These are phyloP conservation scores for Ashinkailepas kermadecensis DNA, from an alignment of 2,888 invertebrate genomes.

Conservation along the genomic window DNA sequence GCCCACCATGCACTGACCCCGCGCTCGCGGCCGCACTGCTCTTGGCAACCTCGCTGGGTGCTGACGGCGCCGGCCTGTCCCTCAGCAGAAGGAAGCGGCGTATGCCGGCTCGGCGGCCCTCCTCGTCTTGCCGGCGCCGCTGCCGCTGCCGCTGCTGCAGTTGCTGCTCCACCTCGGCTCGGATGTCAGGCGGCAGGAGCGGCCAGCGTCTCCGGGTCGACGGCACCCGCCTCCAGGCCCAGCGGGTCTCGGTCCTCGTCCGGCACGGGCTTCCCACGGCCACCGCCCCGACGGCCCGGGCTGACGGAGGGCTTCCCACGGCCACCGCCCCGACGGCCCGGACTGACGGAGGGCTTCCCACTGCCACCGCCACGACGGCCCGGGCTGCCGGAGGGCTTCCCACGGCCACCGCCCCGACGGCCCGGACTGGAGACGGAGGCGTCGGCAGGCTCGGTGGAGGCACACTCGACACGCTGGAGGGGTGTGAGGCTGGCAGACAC, in stretches of 20 bases:
- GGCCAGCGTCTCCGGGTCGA: constrained; percentile 42
- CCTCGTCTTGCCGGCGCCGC: background rate
- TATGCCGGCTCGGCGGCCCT: background rate
- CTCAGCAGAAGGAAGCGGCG: background rate
- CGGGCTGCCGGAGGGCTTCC: background rate
- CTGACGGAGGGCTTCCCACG: background rate
- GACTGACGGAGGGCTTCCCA: background rate
- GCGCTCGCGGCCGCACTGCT: background rate
- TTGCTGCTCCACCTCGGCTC: constrained; percentile 40
- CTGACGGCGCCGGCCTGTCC: too few relatives aligned
- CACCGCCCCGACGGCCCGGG: background rate
- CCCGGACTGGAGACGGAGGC: background rate
- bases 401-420: background rate
- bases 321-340: background rate
- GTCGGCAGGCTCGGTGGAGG: background rate
- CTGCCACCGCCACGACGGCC: background rate
- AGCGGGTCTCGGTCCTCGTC: constrained; percentile 38
- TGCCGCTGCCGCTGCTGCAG: background rate
- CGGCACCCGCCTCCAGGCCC: constrained; percentile 44
- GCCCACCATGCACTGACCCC: background rate
- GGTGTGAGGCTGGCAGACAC: too few relatives aligned
- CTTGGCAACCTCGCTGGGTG: too few relatives aligned
- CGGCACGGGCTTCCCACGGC: background rate
- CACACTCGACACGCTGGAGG: too few relatives aligned
- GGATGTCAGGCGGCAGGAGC: constrained; percentile 43